These are phyloP conservation scores for Caenorhabditis japonica DNA, from an alignment of 2,888 invertebrate species.

Conservation along the genomic window DNA sequence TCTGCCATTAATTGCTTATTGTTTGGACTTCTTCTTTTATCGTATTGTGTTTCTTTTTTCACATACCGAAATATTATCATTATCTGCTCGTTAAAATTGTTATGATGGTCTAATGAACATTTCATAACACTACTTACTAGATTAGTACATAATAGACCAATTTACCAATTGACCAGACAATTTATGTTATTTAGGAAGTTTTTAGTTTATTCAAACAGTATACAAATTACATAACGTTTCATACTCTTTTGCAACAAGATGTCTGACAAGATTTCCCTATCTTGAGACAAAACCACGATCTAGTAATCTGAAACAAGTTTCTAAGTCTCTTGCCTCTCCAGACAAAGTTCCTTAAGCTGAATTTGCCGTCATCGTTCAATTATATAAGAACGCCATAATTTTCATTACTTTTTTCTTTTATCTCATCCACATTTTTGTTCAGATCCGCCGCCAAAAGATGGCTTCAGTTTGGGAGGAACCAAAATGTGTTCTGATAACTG, in stretches of 20 bases:
- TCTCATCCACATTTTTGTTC: slow-evolving; percentile 19
- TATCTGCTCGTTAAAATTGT: no score
- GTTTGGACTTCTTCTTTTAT: no score
- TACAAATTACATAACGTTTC: slow-evolving; percentile 21
- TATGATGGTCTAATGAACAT: no score
- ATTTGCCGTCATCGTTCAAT: slow-evolving; percentile 35
- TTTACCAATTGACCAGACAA: no score
- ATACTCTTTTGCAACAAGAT: slow-evolving; percentile 33
- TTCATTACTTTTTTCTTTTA: slow-evolving; percentile 2
- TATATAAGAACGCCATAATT: slow-evolving; percentile 29
- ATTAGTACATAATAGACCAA: no score
- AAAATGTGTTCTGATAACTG: slow-evolving; percentile 71
- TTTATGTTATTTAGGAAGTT: no score
- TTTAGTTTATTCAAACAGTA: no score
- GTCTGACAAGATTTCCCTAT: slow-evolving; percentile 7
- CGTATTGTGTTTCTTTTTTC: no score
- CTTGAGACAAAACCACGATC: slow-evolving; percentile 25
- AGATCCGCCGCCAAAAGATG: slow-evolving; percentile 48
- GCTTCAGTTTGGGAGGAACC: slow-evolving; percentile 58
- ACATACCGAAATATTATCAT: no score
- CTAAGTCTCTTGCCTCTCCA: slow-evolving; percentile 17
- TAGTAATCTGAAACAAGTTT: slow-evolving; percentile 45
- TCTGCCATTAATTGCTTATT: slow-evolving; percentile 23
- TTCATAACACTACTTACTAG: no score
- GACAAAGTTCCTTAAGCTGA: slow-evolving; percentile 6